A percentile compares a stretch with the other conserved stretches of the same genome.
Conservation (phyloP, 2,888 invertebrate species). For the Cerastis leucographa region DNA sequence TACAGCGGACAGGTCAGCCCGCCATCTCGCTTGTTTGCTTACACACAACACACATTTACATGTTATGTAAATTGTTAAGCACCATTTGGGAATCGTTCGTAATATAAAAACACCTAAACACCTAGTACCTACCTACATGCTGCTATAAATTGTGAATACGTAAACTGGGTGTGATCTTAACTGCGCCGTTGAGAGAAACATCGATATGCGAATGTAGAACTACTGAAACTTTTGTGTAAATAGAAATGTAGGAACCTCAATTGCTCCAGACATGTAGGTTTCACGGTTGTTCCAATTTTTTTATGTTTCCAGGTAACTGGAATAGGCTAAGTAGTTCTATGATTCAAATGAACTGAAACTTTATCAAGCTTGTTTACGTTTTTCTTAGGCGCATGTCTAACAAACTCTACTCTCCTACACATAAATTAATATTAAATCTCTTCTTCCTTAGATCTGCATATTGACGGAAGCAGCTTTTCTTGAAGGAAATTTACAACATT, state of each 20-base stretch:
- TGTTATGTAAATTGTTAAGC: slow-evolving; percentile 62
- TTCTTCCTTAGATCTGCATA: background rate
- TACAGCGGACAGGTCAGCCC: slow-evolving; percentile 54
- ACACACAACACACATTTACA: slow-evolving; percentile 60
- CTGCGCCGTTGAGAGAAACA: slow-evolving; percentile 43
- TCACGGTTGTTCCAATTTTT: slow-evolving; percentile 24
- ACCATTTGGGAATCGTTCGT: slow-evolving; percentile 64
- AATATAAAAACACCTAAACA: slow-evolving; percentile 60
- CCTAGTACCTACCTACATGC: slow-evolving; percentile 27
- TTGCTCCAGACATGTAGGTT: background rate
- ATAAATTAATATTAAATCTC: background rate
- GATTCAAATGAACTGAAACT: background rate
- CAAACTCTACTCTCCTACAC: background rate
- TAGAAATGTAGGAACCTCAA: background rate
- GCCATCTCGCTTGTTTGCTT: slow-evolving; percentile 57
- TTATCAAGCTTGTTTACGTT: background rate
- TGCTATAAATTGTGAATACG: slow-evolving; percentile 50
- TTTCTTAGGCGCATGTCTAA: background rate
- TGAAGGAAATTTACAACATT: background rate
- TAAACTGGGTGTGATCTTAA: slow-evolving; percentile 51
- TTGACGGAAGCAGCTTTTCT: background rate
- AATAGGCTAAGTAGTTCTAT: background rate
- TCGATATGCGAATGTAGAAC: slow-evolving; percentile 34
- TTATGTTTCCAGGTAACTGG: background rate
- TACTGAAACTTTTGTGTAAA: slow-evolving; percentile 18